Base-by-base conservation (phyloP, 2,797 vertebrate species). In the Serranus cabrilla region DNA sequence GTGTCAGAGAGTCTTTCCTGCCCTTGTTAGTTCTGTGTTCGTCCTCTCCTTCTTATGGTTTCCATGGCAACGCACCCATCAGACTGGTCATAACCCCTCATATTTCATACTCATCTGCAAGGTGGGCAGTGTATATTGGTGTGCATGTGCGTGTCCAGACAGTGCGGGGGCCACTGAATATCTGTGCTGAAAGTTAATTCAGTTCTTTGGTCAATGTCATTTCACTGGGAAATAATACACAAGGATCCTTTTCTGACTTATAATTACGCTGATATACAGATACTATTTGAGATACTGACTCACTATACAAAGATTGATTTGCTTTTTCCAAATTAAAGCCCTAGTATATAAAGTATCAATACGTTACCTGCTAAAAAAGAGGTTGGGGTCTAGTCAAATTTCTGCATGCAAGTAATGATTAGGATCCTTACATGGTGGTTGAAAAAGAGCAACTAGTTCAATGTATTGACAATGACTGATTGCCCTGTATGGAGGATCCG, bases 21-120 rank as follows among this genome's bases (percentile, higher is more conserved):
- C 21, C 77, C 80, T 87, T 16, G 69, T 89, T 91, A 89, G 70
- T 68, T 27, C 58, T 11, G 34, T 49, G 0, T 74, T 66, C 27
- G 12, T 69, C 52, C 57, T 76, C 39, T 69, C 47, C 13, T 62
- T 10, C 55, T n/a, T 71, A 70, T 70, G 27, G 89, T 93, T 90
- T 82, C 90, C 80, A 87, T 85, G 80, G 90, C 56, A 90, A 92
- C 87, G 80, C 31, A 74, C 39, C 63, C 23, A 83, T 89, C 68
- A 78, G 47, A 68, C 27, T 39, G 69, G 58, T 71, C 68, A 68
- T 49, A 60, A 66, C 73, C 45, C 20, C 34, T 86, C 45, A 76
- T 54, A 70, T 76, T 73, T 62, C 31, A 73, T 45, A 21, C 55
- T 79, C 51, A 85, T 69, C 81, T 85, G 51, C 40, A 55, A 55